Conservation (phyloP, 2,888 invertebrate genomes). For the Gryllus longicercus region DNA sequence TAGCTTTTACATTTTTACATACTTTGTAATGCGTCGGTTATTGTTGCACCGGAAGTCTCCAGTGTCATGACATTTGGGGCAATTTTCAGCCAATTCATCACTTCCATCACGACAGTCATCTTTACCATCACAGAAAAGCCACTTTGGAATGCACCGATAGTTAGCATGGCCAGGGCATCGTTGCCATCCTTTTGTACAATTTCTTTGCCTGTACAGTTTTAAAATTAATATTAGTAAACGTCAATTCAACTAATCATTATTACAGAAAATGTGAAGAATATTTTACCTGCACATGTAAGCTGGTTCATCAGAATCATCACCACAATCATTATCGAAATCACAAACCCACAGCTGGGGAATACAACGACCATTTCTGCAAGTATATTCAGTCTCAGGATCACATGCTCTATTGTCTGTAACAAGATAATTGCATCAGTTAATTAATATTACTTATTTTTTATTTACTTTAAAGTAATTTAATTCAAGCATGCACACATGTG, state of each 20-base stretch:
- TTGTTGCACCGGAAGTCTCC: constrained; percentile 93
- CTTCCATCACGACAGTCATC: constrained; percentile 94
- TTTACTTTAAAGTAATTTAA: no score
- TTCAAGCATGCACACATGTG: no score
- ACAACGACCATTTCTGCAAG: constrained; percentile 88
- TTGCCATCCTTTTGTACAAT: constrained; percentile 94
- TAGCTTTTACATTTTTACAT: constrained; percentile 34
- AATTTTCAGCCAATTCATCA: constrained; percentile 87
- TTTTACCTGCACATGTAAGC: constrained; percentile 73
- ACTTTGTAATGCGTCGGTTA: constrained; percentile 78
- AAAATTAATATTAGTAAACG: background rate
- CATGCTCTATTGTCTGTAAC: constrained; percentile 68
- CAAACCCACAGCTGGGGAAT: constrained; percentile 94
- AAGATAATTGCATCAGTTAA: background rate
- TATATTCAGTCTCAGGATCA: constrained; percentile 78
- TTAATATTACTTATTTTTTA: no score
- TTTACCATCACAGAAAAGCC: constrained; percentile 97
- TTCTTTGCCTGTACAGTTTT: constrained; percentile 63
- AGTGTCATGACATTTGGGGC: constrained; percentile 80
- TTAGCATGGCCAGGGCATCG: constrained; percentile 89
- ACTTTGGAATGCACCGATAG: constrained; percentile 94
- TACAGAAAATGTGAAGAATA: background rate
- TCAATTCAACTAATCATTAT: background rate
- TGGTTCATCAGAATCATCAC: constrained; percentile 92
- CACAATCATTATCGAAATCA: constrained; percentile 92